Evolutionary conservation across 2,797 vertebrate species (phyloP).

Genomic region (Chaunax sp.): DNA sequence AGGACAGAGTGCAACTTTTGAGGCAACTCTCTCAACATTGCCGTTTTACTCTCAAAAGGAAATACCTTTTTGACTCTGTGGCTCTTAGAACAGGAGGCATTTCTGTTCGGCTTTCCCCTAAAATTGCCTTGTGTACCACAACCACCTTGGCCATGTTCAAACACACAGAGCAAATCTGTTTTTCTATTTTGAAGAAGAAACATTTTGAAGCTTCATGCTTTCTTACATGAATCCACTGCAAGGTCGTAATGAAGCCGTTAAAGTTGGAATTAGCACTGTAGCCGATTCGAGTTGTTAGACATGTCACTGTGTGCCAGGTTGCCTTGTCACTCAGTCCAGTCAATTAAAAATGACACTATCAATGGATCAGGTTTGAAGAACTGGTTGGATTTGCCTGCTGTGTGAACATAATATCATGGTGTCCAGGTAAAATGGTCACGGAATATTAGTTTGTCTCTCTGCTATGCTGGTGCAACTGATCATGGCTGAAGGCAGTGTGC

Average conservation of each 20-base stretch:
- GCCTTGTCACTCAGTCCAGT: background rate
- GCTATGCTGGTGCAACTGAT: constrained; percentile 78
- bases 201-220: background rate
- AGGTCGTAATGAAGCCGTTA: too few relatives aligned
- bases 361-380: background rate
- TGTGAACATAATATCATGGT: constrained; percentile 9
- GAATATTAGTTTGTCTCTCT: constrained; percentile 54
- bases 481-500: constrained; percentile 77
- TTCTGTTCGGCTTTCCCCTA: background rate
- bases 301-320: background rate
- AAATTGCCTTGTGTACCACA: background rate
- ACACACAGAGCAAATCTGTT: constrained; percentile 5
- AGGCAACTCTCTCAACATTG: background rate
- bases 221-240: background rate
- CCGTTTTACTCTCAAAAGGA: background rate
- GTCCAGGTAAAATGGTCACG: constrained; percentile 31
- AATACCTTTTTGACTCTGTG: background rate
- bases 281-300: background rate
- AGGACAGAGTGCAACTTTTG: too few relatives aligned
- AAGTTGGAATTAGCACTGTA: background rate
- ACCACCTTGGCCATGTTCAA: constrained; percentile 2
- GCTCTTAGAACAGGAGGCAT: background rate
- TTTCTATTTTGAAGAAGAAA: background rate
- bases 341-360: background rate
- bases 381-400: constrained; percentile 5